A percentile compares a stretch with the other conserved stretches of the same genome.
Conservation (phyloP, 2,113 vertebrate genomes). For the Passer montanus region DNA sequence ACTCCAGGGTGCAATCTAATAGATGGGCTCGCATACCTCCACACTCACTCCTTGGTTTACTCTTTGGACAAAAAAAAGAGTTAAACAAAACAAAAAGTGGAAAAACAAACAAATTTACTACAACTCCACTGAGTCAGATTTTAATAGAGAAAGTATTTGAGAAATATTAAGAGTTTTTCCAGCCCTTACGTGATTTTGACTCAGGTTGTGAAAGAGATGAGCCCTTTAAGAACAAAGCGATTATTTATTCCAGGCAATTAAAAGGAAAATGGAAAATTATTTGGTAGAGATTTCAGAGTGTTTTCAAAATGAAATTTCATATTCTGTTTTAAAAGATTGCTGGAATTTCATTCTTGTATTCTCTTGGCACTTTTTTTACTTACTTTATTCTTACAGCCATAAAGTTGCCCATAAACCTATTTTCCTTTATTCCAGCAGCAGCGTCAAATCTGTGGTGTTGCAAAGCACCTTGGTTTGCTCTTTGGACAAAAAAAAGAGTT, state of each 20-base stretch:
- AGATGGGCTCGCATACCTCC: neutral
- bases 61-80: neutral
- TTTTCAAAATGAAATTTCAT: conserved; percentile 13
- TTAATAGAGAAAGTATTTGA: neutral
- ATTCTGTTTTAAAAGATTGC: neutral
- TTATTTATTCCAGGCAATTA: neutral
- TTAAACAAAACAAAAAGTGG: neutral
- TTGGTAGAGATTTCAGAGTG: neutral
- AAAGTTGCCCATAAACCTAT: conserved; percentile 16
- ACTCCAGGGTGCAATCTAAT: neutral
- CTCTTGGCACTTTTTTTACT: neutral
- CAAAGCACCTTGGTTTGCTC: neutral
- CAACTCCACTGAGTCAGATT: neutral
- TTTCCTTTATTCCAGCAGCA: conserved; percentile 11
- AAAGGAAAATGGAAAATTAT: neutral
- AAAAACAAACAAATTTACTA: neutral
- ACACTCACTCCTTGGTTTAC: neutral
- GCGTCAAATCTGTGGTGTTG: neutral
- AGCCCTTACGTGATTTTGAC: neutral
- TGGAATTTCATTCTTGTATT: conserved; percentile 18
- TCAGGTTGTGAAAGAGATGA: neutral
- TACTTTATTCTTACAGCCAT: neutral
- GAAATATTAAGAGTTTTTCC: neutral
- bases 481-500: neutral
- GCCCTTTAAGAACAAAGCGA: neutral